These are phyloP conservation scores for Nicator chloris DNA, from an alignment of 2,113 vertebrate genomes.

Conservation along the genomic window DNA sequence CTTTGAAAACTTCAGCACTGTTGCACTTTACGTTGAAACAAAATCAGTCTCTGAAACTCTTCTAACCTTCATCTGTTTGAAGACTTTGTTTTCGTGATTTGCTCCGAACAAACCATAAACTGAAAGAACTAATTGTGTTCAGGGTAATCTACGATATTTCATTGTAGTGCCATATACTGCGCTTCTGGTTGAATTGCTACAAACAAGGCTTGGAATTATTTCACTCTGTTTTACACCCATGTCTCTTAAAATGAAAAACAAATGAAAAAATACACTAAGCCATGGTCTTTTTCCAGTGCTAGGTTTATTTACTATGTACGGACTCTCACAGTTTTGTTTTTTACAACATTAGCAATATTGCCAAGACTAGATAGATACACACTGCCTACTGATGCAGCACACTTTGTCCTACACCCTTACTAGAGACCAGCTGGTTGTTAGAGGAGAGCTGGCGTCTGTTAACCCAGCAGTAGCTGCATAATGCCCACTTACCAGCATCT, in stretches of 20 bases:
- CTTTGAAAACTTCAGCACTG: constrained; percentile 92
- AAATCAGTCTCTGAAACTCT: constrained; percentile 74
- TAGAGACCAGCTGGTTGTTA: constrained; percentile 70
- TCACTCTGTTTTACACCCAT: constrained; percentile 64
- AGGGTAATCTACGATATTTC: constrained; percentile 67
- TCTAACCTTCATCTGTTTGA: constrained; percentile 70
- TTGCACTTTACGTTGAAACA: constrained; percentile 96
- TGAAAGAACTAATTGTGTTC: constrained; percentile 71
- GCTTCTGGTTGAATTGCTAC: constrained; percentile 72
- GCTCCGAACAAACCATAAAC: constrained; percentile 70
- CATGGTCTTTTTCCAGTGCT: constrained; percentile 72
- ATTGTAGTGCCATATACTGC: constrained; percentile 71
- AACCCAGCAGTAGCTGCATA: constrained; percentile 77
- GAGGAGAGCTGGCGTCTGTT: constrained; percentile 60
- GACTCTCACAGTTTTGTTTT: constrained; percentile 69
- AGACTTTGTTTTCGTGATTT: constrained; percentile 73
- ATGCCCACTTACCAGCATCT: constrained; percentile 78
- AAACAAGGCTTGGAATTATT: constrained; percentile 72
- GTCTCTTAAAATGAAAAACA: constrained; percentile 70
- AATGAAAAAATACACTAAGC: constrained; percentile 66
- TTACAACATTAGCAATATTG: constrained; percentile 79
- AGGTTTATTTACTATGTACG: constrained; percentile 67
- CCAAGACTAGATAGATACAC: constrained; percentile 71
- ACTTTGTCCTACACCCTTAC: constrained; percentile 48
- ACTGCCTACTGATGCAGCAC: constrained; percentile 80